Conservation (phyloP, 2,888 invertebrate genomes). For the Auanema freiburgensis region DNA sequence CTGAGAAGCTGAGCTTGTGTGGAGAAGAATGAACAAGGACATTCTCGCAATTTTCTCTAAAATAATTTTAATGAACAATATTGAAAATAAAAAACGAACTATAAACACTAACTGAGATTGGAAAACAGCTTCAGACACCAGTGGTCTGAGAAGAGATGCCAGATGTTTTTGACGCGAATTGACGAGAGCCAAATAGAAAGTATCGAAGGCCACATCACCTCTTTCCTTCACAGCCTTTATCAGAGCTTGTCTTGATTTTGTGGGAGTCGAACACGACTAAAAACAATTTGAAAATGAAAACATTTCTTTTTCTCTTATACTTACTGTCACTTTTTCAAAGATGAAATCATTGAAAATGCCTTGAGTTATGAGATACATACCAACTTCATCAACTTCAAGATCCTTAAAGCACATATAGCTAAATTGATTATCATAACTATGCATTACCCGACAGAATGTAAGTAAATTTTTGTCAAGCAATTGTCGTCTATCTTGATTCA, state of each 20-base stretch:
- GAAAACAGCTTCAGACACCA: constrained; percentile 8
- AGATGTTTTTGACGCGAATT: constrained; percentile 34
- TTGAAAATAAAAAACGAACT: neutral
- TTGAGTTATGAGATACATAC: constrained; percentile 8
- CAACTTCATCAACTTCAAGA: constrained; percentile 10
- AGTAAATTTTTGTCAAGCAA: too few relatives aligned
- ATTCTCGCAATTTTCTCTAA: constrained; percentile 13
- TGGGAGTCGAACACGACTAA: neutral
- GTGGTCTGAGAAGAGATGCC: constrained; percentile 29
- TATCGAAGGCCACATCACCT: constrained; percentile 39
- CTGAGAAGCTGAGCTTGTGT: too few relatives aligned
- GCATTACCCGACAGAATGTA: too few relatives aligned
- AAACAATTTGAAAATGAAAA: neutral
- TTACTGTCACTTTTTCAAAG: constrained; percentile 26
- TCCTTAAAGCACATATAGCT: neutral
- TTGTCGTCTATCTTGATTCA: too few relatives aligned
- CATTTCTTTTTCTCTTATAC: neutral
- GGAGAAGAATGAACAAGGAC: neutral
- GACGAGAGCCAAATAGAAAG: constrained; percentile 33
- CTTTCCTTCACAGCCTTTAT: constrained; percentile 30
- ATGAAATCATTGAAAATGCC: constrained; percentile 23
- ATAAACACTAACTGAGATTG: constrained; percentile 9
- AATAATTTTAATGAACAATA: neutral
- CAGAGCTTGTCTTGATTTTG: neutral
- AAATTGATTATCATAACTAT: neutral